Percentiles rank a stretch among this genome's conserved stretches.
These are phyloP conservation scores for Channa maculata DNA, from an alignment of 2,113 vertebrate genomes.

Conservation along the genomic window DNA sequence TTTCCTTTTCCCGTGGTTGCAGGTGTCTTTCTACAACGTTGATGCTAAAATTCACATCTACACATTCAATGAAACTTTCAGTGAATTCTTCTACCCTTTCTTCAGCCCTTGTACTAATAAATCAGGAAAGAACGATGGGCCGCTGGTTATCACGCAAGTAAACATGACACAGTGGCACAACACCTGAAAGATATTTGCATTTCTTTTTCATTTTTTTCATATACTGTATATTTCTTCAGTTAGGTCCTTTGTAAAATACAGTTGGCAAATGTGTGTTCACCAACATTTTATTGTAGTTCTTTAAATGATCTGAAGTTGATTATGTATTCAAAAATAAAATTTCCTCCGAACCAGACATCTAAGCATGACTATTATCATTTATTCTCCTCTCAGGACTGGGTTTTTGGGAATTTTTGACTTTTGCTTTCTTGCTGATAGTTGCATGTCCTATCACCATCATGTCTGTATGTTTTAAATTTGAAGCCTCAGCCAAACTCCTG, in stretches of 20 bases:
- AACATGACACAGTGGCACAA: constrained; percentile 14
- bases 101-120: constrained; percentile 85
- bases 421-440: no score
- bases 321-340: no score
- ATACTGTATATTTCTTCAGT: neutral
- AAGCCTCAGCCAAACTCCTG: no score
- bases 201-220: neutral
- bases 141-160: constrained; percentile 72
- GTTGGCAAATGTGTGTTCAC: neutral
- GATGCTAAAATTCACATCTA: constrained; percentile 74
- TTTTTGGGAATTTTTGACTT: no score
- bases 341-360: no score
- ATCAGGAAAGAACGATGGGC: constrained; percentile 71
- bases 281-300: neutral
- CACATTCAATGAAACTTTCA: constrained; percentile 79
- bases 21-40: constrained; percentile 81
- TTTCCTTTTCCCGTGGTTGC: neutral
- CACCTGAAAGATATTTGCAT: neutral
- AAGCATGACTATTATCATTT: no score
- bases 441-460: no score
- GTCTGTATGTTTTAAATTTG: no score
- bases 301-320: no score
- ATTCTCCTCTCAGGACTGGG: no score
- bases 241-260: neutral
- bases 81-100: constrained; percentile 81